These are phyloP conservation scores for Laterallus jamaicensis DNA, from an alignment of 2,113 vertebrate species.

Conservation along the genomic window DNA sequence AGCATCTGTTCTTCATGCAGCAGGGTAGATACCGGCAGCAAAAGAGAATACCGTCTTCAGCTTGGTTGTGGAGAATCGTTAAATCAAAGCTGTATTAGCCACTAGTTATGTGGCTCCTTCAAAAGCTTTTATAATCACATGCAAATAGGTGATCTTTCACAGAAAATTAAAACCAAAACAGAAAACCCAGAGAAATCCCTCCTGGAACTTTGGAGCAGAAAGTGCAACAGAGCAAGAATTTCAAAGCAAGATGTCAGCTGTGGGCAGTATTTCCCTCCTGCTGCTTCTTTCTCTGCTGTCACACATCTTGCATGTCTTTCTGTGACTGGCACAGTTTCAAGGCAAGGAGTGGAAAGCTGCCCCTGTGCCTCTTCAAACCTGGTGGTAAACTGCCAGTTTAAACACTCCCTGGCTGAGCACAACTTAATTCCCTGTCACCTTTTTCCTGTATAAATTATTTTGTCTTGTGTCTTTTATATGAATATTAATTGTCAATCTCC, in stretches of 20 bases:
- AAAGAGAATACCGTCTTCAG: not conserved
- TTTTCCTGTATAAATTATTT: not conserved
- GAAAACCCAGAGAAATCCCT: not conserved
- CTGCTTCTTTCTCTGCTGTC: not conserved
- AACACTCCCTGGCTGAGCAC: not conserved
- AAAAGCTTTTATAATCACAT: not conserved
- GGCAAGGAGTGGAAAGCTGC: not conserved
- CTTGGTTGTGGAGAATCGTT: not conserved
- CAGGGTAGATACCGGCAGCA: not conserved
- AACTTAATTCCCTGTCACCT: not conserved
- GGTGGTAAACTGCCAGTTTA: not conserved
- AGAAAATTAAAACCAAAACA: slow-evolving; percentile 19
- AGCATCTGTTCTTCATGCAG: not conserved
- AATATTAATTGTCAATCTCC: not conserved
- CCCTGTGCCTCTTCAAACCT: not conserved
- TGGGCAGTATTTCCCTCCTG: slow-evolving; percentile 3
- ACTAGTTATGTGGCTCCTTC: not conserved
- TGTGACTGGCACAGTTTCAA: not conserved
- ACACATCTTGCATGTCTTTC: not conserved
- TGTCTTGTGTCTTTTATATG: not conserved
- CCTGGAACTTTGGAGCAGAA: not conserved
- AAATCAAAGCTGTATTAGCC: not conserved
- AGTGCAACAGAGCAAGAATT: not conserved
- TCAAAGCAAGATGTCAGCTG: slow-evolving; percentile 7
- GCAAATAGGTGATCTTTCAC: not conserved